A percentile compares a stretch with the other conserved stretches of the same genome.
Conservation (phyloP, 2,113 vertebrate species). For the Urocolius indicus region DNA sequence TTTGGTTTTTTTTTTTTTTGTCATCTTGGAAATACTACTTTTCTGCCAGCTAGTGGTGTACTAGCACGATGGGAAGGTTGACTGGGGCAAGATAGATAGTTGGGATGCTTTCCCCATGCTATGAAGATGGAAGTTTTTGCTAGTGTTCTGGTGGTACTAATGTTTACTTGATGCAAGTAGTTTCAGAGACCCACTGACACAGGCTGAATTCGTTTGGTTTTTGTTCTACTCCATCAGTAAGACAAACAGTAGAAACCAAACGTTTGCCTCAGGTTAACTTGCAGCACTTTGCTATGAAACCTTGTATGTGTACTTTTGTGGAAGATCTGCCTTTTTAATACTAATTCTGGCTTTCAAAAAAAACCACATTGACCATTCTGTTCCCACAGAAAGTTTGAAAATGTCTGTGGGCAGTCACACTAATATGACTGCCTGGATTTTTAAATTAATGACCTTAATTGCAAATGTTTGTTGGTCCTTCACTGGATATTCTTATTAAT, state of each 20-base stretch:
- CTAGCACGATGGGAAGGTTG: neutral
- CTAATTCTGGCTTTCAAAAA: neutral
- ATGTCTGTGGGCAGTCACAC: neutral
- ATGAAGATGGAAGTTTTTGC: neutral
- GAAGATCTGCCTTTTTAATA: neutral
- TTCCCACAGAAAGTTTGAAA: neutral
- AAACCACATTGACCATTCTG: accelerated
- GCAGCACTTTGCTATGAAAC: neutral
- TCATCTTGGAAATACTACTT: neutral
- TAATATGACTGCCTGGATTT: accelerated
- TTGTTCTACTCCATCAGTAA: neutral
- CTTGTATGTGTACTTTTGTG: neutral
- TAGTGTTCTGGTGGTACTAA: neutral
- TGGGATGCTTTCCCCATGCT: neutral
- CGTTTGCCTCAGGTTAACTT: neutral
- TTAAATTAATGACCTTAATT: neutral
- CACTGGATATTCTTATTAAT: neutral
- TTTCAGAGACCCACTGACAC: neutral
- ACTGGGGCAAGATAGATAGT: neutral
- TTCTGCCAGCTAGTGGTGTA: neutral
- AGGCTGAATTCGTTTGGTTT: neutral
- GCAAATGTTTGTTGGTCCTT: neutral
- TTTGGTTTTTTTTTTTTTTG: too few species aligned
- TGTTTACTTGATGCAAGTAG: neutral
- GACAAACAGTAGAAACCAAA: neutral